These are phyloP conservation scores for Halocynthia aurantium DNA, from an alignment of 23 tunicate species.

Conservation along the genomic window DNA sequence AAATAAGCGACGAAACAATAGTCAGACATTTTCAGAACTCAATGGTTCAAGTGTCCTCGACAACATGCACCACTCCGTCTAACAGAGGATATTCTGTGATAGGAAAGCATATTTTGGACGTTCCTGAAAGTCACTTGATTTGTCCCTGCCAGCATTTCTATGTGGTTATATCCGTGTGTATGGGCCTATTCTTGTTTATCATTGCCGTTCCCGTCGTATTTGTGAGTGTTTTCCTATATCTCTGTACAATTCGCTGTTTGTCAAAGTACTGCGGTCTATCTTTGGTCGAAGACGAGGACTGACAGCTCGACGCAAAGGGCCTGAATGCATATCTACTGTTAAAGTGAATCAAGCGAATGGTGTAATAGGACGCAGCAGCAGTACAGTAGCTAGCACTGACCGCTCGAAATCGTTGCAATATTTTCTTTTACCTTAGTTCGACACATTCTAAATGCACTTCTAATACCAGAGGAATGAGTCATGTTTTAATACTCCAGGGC, in stretches of 20 bases:
- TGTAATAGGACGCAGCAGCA: no score
- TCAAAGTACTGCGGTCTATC: slow-evolving; percentile 13
- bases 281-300: slow-evolving; percentile 20
- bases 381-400: no score
- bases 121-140: slow-evolving; percentile 31
- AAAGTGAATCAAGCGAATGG: no score
- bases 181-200: slow-evolving; percentile 41
- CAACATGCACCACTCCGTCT: slow-evolving; percentile 25
- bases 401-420: no score
- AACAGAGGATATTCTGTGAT: slow-evolving; percentile 39
- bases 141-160: slow-evolving; percentile 50
- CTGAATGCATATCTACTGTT: no score
- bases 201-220: slow-evolving; percentile 44
- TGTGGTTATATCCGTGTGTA: slow-evolving; percentile 33
- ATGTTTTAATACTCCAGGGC: no score
- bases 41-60: no score
- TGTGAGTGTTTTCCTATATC: slow-evolving; percentile 11
- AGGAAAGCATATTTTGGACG: slow-evolving; percentile 23
- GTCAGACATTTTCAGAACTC: not conserved
- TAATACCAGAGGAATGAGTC: no score
- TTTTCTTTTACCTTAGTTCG: no score
- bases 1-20: not conserved
- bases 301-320: not conserved
- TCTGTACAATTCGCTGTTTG: slow-evolving; percentile 6
- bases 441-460: no score